Evolutionary conservation across 2,797 vertebrate genomes (phyloP).

Genomic region (Sarcoramphus papa): DNA sequence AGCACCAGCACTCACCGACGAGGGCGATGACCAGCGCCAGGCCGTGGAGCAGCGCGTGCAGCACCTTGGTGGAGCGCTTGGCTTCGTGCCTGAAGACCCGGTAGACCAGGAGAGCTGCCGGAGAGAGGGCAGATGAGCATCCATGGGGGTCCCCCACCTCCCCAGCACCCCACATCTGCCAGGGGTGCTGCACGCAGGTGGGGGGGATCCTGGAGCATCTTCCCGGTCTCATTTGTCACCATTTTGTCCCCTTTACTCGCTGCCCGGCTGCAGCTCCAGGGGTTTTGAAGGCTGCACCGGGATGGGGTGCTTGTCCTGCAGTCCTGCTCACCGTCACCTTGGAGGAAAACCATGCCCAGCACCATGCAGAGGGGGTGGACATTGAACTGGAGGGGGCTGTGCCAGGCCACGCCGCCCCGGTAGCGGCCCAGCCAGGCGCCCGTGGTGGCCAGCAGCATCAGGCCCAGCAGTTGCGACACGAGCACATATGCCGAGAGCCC

Average conservation of each 20-base stretch:
- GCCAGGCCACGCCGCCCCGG: slow-evolving; percentile 83
- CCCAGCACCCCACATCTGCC: neutral
- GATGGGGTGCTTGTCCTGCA: fast-evolving
- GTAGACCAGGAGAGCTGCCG: slow-evolving; percentile 89
- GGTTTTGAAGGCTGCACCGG: neutral
- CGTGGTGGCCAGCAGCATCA: slow-evolving; percentile 73
- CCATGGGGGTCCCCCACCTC: neutral
- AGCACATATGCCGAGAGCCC: slow-evolving; percentile 74
- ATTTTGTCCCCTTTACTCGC: fast-evolving
- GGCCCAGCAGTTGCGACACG: slow-evolving; percentile 80
- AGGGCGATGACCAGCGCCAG: slow-evolving; percentile 83
- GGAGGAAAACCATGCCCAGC: slow-evolving; percentile 85
- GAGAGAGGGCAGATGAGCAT: neutral
- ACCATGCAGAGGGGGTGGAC: slow-evolving; percentile 89
- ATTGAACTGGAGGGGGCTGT: slow-evolving; percentile 80
- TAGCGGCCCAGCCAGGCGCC: slow-evolving; percentile 86
- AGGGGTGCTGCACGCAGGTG: neutral
- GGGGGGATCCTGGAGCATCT: neutral
- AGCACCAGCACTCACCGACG: slow-evolving; percentile 76
- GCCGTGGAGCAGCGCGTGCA: slow-evolving; percentile 86
- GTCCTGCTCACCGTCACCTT: slow-evolving; percentile 80
- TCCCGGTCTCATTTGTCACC: neutral
- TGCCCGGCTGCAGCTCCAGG: fast-evolving
- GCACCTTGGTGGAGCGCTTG: slow-evolving; percentile 83
- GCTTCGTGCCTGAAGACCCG: slow-evolving; percentile 87